Percentiles rank a stretch among this genome's conserved stretches.
These are phyloP conservation scores for Chloebia gouldiae DNA, from an alignment of 2,113 vertebrate species.

Conservation along the genomic window DNA sequence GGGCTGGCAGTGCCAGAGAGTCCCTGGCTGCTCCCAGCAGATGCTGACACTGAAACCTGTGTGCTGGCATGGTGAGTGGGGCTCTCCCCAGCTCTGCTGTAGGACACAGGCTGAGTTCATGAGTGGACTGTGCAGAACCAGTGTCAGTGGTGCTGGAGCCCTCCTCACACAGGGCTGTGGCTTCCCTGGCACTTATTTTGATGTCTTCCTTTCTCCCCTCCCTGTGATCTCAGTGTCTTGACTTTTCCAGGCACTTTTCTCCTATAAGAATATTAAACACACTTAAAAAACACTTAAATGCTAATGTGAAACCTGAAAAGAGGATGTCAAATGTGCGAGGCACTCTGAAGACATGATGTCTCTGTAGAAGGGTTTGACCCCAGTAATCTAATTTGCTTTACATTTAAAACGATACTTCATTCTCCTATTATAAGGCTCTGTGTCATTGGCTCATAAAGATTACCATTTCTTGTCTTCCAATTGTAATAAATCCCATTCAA, in stretches of 20 bases:
- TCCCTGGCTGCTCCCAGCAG: neutral
- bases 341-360: conserved; percentile 39
- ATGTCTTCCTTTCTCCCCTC: neutral
- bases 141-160: neutral
- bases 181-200: neutral
- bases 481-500: conserved; percentile 75
- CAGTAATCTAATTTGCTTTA: conserved; percentile 77
- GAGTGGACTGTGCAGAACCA: fast-evolving
- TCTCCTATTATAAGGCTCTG: conserved; percentile 70
- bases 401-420: conserved; percentile 77
- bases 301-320: conserved; percentile 57
- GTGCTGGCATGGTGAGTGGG: neutral
- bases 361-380: conserved; percentile 72
- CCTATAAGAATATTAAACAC: conserved; percentile 40
- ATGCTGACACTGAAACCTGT: neutral
- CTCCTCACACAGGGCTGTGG: neutral
- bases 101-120: fast-evolving
- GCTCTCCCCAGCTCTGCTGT: neutral
- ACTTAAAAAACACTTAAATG: conserved; percentile 66
- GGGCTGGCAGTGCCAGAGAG: neutral
- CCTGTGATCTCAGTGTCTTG: neutral
- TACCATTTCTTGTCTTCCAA: conserved; percentile 71
- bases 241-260: conserved; percentile 15
- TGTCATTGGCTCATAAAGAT: conserved; percentile 73
- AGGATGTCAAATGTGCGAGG: conserved; percentile 44